Conservation (phyloP, 2,113 vertebrate species). For the Alethe diademata region DNA sequence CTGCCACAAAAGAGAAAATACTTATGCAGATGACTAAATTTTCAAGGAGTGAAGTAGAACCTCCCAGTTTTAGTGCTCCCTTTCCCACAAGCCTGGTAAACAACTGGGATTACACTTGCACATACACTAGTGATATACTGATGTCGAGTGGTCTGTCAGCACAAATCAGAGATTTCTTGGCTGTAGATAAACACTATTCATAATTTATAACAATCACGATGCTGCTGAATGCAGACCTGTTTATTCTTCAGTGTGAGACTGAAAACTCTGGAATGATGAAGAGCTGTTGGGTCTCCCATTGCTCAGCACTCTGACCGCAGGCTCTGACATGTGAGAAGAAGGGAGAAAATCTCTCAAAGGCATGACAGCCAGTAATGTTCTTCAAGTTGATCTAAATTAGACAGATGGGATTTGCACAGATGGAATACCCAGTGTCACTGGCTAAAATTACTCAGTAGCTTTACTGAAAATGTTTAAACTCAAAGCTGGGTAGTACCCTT, state of each 20-base stretch:
- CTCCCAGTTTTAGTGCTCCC: neutral
- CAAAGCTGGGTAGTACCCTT: neutral
- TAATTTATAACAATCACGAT: neutral
- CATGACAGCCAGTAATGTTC: neutral
- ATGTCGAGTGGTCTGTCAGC: neutral
- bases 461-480: neutral
- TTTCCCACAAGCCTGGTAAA: neutral
- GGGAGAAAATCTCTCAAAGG: neutral
- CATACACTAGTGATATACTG: accelerated
- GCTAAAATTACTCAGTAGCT: neutral
- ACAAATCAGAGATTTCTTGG: neutral
- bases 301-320: accelerated
- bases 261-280: neutral
- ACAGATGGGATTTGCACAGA: slow-evolving; percentile 13
- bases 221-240: neutral
- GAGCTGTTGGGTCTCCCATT: neutral
- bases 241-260: neutral
- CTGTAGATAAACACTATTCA: neutral
- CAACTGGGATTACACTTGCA: neutral
- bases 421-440: neutral
- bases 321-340: neutral
- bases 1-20: neutral
- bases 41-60: neutral
- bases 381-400: neutral
- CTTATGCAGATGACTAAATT: neutral